phyloP scores from a whole-genome alignment of 2,888 invertebrate genomes.

The Aporophyla nigra region DNA sequence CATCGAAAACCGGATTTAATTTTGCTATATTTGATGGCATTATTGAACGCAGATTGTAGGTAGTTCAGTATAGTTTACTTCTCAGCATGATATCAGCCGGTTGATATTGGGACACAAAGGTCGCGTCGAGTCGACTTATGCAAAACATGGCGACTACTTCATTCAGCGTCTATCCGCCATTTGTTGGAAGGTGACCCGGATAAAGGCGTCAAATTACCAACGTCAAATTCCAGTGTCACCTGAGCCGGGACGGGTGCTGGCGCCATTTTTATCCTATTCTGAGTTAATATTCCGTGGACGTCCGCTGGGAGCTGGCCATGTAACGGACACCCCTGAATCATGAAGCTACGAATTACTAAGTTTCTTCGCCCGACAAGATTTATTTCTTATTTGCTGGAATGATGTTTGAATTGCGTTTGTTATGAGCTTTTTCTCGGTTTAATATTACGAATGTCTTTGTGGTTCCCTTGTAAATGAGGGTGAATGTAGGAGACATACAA shows the following conservation, averaged over 20 bases:
- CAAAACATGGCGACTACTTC: conserved; percentile 78
- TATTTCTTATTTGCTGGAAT: conserved; percentile 66
- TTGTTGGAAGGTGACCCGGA: conserved; percentile 85
- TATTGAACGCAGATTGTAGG: conserved; percentile 5
- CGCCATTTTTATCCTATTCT: conserved; percentile 87
- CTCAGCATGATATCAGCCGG: not conserved
- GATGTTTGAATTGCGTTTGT: conserved; percentile 66
- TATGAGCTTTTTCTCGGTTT: conserved; percentile 61
- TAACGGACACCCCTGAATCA: conserved; percentile 82
- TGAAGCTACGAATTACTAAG: conserved; percentile 80
- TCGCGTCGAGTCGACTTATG: conserved; percentile 71
- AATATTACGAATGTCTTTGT: conserved; percentile 55
- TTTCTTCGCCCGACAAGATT: conserved; percentile 66
- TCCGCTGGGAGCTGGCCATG: conserved; percentile 81
- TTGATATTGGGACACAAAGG: conserved; percentile 41
- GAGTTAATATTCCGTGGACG: conserved; percentile 87
- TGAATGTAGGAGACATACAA: conserved; percentile 25
- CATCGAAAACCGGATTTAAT: conserved; percentile 25
- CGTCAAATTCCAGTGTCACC: conserved; percentile 87
- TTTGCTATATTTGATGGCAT: conserved; percentile 16
- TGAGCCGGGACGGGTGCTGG: conserved; percentile 80
- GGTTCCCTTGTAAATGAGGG: conserved; percentile 43
- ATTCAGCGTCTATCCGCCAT: conserved; percentile 78
- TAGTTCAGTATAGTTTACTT: conserved; percentile 7
- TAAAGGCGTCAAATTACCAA: conserved; percentile 88